A percentile compares a stretch with the other conserved stretches of the same genome.
Evolutionary conservation across 2,113 vertebrate genomes (phyloP).

Genomic region (Malurus alboscapulatus): DNA sequence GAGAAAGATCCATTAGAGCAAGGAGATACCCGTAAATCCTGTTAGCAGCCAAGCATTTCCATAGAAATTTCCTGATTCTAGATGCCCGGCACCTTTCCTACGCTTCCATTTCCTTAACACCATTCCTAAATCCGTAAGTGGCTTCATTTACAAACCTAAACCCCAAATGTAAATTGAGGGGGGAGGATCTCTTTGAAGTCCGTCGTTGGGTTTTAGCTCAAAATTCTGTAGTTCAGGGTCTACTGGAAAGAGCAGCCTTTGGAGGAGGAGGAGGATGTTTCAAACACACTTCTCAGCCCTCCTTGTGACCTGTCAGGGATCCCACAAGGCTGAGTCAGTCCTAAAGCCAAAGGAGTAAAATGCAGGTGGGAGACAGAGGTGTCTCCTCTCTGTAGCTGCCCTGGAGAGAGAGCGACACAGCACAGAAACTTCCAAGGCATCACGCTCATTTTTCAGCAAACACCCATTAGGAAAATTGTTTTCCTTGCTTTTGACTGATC

Average conservation of each 20-base stretch:
- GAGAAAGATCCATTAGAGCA: neutral
- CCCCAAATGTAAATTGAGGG: neutral
- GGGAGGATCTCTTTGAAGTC: neutral
- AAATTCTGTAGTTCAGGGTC: neutral
- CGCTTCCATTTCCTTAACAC: neutral
- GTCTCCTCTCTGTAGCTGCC: neutral
- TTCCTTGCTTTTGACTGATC: neutral
- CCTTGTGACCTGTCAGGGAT: neutral
- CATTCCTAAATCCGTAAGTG: neutral
- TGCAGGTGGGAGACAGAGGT: neutral
- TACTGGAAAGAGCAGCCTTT: neutral
- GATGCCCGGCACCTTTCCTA: neutral
- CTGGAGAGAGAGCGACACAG: neutral
- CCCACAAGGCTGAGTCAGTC: neutral
- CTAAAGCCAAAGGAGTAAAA: neutral
- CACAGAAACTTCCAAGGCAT: neutral
- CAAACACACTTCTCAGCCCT: neutral
- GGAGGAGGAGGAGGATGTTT: neutral
- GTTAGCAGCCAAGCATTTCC: neutral
- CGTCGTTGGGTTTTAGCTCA: neutral
- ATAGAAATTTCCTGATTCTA: neutral
- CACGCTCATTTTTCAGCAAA: neutral
- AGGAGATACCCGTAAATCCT: neutral
- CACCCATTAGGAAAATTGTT: neutral
- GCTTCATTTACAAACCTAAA: constrained; percentile 25